Conservation (phyloP, 2,888 invertebrate genomes). For the Girardia tigrina region DNA sequence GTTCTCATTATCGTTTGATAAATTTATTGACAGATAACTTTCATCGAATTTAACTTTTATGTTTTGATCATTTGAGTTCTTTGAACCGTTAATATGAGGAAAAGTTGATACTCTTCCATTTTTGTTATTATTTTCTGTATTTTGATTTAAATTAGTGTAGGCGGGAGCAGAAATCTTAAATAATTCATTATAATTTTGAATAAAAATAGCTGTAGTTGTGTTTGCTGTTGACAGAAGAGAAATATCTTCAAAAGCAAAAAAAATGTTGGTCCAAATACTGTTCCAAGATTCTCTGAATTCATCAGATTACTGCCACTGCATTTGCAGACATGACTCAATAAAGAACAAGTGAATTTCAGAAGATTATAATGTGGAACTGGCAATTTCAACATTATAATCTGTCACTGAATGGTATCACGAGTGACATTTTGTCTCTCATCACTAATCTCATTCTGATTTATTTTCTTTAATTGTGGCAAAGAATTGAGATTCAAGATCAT, state of each 20-base stretch:
- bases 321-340: background rate
- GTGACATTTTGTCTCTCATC: too few relatives aligned
- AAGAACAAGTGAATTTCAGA: background rate
- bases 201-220: background rate
- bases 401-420: too few relatives aligned
- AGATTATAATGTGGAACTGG: constrained; percentile 2
- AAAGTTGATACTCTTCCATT: too few relatives aligned
- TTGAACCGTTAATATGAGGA: too few relatives aligned
- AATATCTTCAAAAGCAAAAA: background rate
- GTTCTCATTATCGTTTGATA: too few relatives aligned
- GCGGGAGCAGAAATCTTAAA: background rate
- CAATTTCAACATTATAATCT: constrained; percentile 16
- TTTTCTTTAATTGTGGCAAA: too few relatives aligned
- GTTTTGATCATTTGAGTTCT: too few relatives aligned
- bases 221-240: background rate
- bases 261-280: constrained; percentile 17
- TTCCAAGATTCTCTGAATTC: constrained; percentile 16
- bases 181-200: constrained; percentile 3
- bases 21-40: too few relatives aligned
- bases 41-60: too few relatives aligned
- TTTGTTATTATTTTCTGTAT: too few relatives aligned
- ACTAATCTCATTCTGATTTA: too few relatives aligned
- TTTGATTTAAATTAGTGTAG: background rate
- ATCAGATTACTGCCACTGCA: background rate
- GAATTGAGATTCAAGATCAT: too few relatives aligned